Evolutionary conservation across 2,797 vertebrate species (phyloP).

Genomic region (Takifugu rubripes): DNA sequence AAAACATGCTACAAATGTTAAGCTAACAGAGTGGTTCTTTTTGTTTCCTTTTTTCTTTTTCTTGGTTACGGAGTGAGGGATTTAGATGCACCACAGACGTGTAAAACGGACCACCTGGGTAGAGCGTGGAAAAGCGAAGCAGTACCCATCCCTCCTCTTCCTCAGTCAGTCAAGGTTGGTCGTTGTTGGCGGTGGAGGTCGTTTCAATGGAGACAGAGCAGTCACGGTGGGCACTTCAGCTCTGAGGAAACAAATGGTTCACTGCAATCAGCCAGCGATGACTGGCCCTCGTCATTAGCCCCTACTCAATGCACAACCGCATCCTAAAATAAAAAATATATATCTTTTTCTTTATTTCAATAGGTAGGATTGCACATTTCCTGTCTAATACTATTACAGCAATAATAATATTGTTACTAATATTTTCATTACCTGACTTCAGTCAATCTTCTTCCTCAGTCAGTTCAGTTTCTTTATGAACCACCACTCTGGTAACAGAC

Average conservation of each 20-base stretch:
- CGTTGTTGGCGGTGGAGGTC: slow-evolving; percentile 38
- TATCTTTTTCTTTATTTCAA: background rate
- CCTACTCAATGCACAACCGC: slow-evolving; percentile 8
- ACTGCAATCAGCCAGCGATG: slow-evolving; percentile 13
- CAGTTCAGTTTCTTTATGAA: slow-evolving; percentile 98
- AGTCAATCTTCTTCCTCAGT: slow-evolving; percentile 86
- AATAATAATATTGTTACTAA: slow-evolving; percentile 42
- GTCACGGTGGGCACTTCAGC: slow-evolving; percentile 54
- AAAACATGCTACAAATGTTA: slow-evolving; percentile 69
- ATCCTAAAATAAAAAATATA: slow-evolving; percentile 3
- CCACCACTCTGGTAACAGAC: slow-evolving; percentile 97
- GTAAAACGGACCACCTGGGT: slow-evolving; percentile 39
- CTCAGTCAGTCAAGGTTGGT: slow-evolving; percentile 44
- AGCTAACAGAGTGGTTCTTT: slow-evolving; percentile 73
- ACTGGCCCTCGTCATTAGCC: background rate
- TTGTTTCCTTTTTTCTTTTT: slow-evolving; percentile 48
- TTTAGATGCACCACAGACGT: slow-evolving; percentile 56
- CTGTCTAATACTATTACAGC: background rate
- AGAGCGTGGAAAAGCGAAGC: slow-evolving; percentile 16
- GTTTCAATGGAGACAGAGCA: slow-evolving; percentile 30
- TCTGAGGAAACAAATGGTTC: slow-evolving; percentile 46
- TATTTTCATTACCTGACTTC: slow-evolving; percentile 65
- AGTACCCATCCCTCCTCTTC: slow-evolving; percentile 26
- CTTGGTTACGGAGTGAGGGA: slow-evolving; percentile 48
- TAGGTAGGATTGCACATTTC: background rate